Evolutionary conservation across 2,797 vertebrate species (phyloP).

Genomic region (Dendrocincla fuliginosa): DNA sequence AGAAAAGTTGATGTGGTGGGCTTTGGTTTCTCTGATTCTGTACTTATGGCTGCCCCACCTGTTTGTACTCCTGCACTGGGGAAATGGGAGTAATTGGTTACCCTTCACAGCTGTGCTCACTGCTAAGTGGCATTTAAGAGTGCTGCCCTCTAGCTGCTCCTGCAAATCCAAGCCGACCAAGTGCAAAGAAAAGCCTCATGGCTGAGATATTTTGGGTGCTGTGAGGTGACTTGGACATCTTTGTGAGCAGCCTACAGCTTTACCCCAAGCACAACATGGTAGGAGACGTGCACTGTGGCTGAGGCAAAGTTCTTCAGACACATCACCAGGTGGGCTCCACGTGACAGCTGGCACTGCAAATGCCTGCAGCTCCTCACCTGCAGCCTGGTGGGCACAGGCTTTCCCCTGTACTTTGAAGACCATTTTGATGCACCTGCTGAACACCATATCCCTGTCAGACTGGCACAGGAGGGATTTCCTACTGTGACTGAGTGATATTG

Average conservation of each 20-base stretch:
- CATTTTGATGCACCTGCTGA: background rate
- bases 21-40: background rate
- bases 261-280: background rate
- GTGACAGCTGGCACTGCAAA: background rate
- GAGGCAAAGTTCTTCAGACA: background rate
- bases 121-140: background rate
- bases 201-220: background rate
- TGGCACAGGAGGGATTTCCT: background rate
- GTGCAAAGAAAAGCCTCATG: background rate
- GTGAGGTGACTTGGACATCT: background rate
- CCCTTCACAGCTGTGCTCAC: background rate
- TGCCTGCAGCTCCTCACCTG: background rate
- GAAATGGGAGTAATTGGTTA: background rate
- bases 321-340: background rate
- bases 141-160: background rate
- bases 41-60: background rate
- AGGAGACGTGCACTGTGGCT: background rate
- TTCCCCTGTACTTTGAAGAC: background rate
- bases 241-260: background rate
- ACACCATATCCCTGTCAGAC: background rate
- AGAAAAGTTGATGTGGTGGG: background rate
- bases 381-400: background rate
- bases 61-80: background rate
- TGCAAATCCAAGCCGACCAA: background rate
- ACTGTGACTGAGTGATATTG: background rate